These are phyloP conservation scores for Brachyhypopomus gauderio DNA, from an alignment of 2,113 vertebrate genomes.

Conservation along the genomic window DNA sequence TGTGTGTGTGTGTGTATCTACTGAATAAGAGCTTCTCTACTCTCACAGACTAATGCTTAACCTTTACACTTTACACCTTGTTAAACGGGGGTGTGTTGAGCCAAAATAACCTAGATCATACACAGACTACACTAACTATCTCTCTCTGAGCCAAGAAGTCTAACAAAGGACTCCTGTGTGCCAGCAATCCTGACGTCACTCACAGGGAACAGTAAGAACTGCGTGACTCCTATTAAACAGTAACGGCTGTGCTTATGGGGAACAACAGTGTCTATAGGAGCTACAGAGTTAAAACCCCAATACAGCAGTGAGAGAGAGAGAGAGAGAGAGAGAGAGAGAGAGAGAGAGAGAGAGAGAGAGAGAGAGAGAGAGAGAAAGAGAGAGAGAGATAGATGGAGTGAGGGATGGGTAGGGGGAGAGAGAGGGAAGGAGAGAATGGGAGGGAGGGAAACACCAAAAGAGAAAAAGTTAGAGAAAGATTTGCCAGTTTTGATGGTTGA, in stretches of 20 bases:
- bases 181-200: neutral
- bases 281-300: neutral
- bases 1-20: neutral
- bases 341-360: neutral
- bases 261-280: neutral
- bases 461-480: neutral
- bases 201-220: neutral
- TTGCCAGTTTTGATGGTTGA: neutral
- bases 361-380: neutral
- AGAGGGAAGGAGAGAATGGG: neutral
- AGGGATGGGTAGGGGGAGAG: neutral
- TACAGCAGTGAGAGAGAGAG: neutral
- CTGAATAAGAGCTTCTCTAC: slow-evolving; percentile 29
- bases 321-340: neutral
- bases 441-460: neutral
- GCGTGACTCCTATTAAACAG: neutral
- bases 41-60: slow-evolving; percentile 13
- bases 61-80: neutral
- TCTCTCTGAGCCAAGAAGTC: neutral
- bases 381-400: neutral
- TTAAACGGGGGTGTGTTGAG: neutral
- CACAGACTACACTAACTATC: neutral
- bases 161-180: neutral
- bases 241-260: neutral
- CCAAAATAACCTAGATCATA: neutral